Conservation (phyloP, 2,113 vertebrate genomes). For the Spilogale gracilis region DNA sequence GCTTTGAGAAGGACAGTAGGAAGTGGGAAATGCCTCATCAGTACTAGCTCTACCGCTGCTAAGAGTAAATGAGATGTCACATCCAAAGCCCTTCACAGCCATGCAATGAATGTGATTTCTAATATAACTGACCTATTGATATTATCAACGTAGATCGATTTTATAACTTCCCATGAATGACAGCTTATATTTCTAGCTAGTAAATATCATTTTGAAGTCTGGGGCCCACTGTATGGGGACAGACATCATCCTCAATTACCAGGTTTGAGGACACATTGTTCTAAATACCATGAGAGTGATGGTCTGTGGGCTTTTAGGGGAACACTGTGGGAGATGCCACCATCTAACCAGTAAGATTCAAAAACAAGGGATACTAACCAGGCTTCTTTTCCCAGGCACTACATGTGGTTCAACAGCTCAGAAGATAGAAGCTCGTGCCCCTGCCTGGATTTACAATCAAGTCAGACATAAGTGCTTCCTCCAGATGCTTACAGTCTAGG, state of each 20-base stretch:
- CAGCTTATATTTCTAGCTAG: background rate
- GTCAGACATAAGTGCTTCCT: background rate
- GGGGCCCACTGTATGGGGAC: accelerated
- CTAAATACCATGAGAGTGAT: background rate
- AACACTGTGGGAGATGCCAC: background rate
- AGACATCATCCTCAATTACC: background rate
- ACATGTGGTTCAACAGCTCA: accelerated
- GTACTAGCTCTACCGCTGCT: background rate
- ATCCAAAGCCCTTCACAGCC: background rate
- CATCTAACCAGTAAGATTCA: background rate
- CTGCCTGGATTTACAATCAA: background rate
- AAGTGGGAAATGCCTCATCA: background rate
- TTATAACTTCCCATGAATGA: background rate
- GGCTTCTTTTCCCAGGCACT: background rate
- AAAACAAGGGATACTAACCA: background rate
- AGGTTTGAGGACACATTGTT: background rate
- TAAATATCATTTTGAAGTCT: background rate
- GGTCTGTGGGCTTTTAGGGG: too few relatives aligned
- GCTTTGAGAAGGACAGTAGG: background rate
- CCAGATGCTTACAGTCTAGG: background rate
- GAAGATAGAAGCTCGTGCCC: background rate
- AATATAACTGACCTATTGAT: background rate
- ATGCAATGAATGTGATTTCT: background rate
- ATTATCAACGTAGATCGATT: background rate
- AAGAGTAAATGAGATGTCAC: background rate